phyloP scores from a whole-genome alignment of 2,888 invertebrate species.

The Branchellion lobata region DNA sequence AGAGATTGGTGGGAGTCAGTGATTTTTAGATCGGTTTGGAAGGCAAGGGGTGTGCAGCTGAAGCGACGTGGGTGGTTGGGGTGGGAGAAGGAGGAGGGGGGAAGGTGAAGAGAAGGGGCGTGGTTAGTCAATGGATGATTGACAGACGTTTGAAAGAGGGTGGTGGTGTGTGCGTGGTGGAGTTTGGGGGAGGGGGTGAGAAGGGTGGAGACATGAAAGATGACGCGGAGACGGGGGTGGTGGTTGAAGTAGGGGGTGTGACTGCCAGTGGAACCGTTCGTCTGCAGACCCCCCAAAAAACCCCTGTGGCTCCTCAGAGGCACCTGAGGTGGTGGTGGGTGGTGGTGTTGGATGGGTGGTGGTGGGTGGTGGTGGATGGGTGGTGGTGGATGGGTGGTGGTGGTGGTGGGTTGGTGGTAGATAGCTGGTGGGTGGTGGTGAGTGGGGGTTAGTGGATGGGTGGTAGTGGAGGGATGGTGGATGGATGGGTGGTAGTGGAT shows the following conservation, averaged over 20 bases:
- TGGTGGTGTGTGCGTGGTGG: background rate
- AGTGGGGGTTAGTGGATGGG: no score
- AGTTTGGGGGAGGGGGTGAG: slow-evolving; percentile 83
- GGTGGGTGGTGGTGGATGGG: no score
- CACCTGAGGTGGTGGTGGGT: slow-evolving; percentile 65
- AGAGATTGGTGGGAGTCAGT: background rate
- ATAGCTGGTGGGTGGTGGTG: no score
- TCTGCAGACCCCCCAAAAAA: slow-evolving; percentile 86
- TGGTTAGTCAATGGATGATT: no score
- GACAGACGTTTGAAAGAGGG: no score
- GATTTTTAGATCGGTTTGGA: no score
- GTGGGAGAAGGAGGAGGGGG: background rate
- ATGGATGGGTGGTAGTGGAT: no score
- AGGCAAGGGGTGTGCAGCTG: no score
- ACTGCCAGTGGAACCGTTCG: slow-evolving; percentile 72
- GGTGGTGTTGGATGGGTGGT: slow-evolving; percentile 6
- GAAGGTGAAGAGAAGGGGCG: background rate
- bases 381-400: background rate
- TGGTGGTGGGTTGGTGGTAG: background rate
- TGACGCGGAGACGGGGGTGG: slow-evolving; percentile 85
- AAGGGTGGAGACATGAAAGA: slow-evolving; percentile 93
- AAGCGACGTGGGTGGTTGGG: no score
- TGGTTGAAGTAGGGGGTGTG: slow-evolving; percentile 89
- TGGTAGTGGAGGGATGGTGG: no score
- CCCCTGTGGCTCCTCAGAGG: slow-evolving; percentile 91